These are phyloP conservation scores for Pomatostomus ruficeps DNA, from an alignment of 2,113 vertebrate species.

Conservation along the genomic window DNA sequence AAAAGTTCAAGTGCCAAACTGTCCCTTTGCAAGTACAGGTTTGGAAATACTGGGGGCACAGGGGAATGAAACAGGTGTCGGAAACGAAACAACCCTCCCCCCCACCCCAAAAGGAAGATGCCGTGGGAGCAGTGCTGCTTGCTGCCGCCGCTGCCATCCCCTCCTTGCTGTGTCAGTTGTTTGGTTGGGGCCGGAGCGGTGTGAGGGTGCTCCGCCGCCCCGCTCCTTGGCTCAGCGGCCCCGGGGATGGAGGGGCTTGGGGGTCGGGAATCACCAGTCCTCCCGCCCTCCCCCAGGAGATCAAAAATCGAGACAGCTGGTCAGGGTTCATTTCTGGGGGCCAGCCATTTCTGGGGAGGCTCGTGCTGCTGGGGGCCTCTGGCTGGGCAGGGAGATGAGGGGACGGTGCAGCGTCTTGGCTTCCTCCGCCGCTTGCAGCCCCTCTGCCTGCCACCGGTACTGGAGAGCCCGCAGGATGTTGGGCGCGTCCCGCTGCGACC, in stretches of 20 bases:
- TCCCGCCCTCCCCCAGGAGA: slow-evolving; percentile 53
- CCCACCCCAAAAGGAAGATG: slow-evolving; percentile 72
- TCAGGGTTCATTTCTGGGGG: slow-evolving; percentile 83
- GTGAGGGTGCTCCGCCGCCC: slow-evolving; percentile 11
- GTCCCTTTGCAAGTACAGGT: slow-evolving; percentile 56
- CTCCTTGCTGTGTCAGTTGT: slow-evolving; percentile 80
- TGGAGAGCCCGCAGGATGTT: slow-evolving; percentile 80
- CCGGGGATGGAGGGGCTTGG: slow-evolving; percentile 35
- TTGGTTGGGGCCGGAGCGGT: slow-evolving; percentile 48
- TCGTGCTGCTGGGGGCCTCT: slow-evolving; percentile 71
- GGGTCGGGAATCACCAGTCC: slow-evolving; percentile 31
- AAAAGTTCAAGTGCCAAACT: slow-evolving; percentile 69
- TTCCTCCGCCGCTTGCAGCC: slow-evolving; percentile 81
- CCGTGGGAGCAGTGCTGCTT: slow-evolving; percentile 72
- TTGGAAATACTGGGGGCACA: slow-evolving; percentile 50
- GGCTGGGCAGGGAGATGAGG: slow-evolving; percentile 85
- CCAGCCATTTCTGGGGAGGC: slow-evolving; percentile 77
- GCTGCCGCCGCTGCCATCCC: slow-evolving; percentile 82
- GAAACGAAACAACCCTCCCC: slow-evolving; percentile 41
- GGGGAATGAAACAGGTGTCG: slow-evolving; percentile 50
- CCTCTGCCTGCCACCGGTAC: slow-evolving; percentile 81
- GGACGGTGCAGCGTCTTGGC: slow-evolving; percentile 77
- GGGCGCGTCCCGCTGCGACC: slow-evolving; percentile 84
- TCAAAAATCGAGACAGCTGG: slow-evolving; percentile 24
- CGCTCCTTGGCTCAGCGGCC: slow-evolving; percentile 19